Conservation (phyloP, 2,888 invertebrate species). For the Drosophila atripex region DNA sequence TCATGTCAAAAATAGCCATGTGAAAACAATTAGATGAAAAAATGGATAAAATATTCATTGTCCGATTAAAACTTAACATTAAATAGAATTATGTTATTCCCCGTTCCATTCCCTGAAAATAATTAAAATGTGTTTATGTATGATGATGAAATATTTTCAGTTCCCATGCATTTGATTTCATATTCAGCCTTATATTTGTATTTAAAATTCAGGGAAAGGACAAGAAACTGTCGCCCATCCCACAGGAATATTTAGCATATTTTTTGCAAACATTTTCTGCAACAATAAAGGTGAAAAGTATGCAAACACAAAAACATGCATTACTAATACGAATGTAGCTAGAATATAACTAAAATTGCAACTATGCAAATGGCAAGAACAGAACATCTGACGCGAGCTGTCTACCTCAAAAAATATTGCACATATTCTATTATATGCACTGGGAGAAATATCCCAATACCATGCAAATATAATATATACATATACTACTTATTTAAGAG, state of each 20-base stretch:
- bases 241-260: conserved; percentile 37
- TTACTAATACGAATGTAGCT: conserved; percentile 41
- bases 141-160: conserved; percentile 7
- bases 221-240: conserved; percentile 24
- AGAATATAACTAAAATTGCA: conserved; percentile 16
- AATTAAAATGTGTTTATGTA: conserved; percentile 2
- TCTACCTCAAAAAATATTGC: conserved; percentile 9
- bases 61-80: not conserved
- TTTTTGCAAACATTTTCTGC: conserved; percentile 66
- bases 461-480: no score
- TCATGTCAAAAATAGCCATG: no score
- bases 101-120: not conserved
- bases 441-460: not conserved
- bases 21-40: conserved; percentile 1
- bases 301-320: conserved; percentile 38
- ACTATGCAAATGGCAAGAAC: conserved; percentile 53
- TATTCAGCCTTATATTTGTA: conserved; percentile 55
- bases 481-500: no score
- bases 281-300: conserved; percentile 65
- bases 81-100: not conserved
- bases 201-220: conserved; percentile 63
- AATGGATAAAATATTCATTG: not conserved
- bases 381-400: conserved; percentile 38
- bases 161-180: conserved; percentile 58
- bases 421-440: conserved; percentile 11